These are phyloP conservation scores for Vicugna pacos DNA, from an alignment of 2,113 vertebrate species.

Conservation along the genomic window DNA sequence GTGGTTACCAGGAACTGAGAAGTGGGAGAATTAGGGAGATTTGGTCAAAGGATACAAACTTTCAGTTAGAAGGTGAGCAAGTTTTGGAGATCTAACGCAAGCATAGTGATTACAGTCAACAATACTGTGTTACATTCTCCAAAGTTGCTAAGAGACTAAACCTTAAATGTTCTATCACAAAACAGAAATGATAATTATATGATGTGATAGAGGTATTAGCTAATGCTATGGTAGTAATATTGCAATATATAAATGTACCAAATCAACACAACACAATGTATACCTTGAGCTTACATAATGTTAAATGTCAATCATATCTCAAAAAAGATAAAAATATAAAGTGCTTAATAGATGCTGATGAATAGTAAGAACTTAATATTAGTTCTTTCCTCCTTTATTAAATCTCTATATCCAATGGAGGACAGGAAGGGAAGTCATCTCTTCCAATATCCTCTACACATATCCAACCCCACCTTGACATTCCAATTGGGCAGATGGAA, in stretches of 20 bases:
- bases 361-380: not conserved
- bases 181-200: not conserved
- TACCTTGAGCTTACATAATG: not conserved
- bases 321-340: slow-evolving; percentile 51
- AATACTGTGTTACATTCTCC: not conserved
- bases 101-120: not conserved
- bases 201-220: not conserved
- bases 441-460: not conserved
- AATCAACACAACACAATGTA: not conserved
- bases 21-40: not conserved
- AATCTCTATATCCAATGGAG: not conserved
- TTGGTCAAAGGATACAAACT: not conserved
- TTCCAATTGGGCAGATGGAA: not conserved
- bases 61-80: not conserved
- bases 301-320: not conserved
- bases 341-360: not conserved
- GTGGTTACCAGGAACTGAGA: not conserved
- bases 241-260: not conserved
- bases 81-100: not conserved
- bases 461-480: not conserved
- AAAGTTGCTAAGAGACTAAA: not conserved
- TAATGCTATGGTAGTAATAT: not conserved
- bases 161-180: not conserved
- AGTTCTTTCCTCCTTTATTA: slow-evolving; percentile 26
- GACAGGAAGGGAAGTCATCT: not conserved